Base-by-base conservation (phyloP, 2,797 vertebrate species). In the Enteromius trimaculatus region DNA sequence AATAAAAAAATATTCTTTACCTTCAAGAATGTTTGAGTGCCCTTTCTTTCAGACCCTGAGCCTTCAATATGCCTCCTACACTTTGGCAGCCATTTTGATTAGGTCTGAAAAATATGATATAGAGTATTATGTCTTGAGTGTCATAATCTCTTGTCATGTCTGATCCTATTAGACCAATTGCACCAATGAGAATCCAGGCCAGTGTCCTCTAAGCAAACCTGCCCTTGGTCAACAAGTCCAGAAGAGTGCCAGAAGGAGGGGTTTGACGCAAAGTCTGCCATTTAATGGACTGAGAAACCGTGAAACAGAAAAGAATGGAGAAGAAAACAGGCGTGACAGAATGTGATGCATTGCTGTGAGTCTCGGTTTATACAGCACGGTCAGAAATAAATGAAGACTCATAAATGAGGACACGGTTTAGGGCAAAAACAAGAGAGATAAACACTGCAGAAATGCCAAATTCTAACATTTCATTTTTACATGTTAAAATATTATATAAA, bases 121-220 rank as follows among this genome's bases (percentile, higher is more conserved):
- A 66, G 77, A 77, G 68, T 60, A 82, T 89, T 84, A 93, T 94
- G 90, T 90, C 72, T 88, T 89, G 86, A 75, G 88, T 92, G 91
- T 92, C 92, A 93, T 90, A 95, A 95, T 95, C 95, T 87, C 80
- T 75, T 79, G 82, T 86, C 89, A 86, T 92, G 90, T 89, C 88
- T 79, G 89, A 96, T 96, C 95, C 95, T 95, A 95, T 96, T 96
- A 96, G 89, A 88, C 84, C 81, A 84, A 89, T 85, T 87, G 89
- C 89, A 89, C 95, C 95, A 95, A 95, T 95, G 84, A 84, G 88
- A 95, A 94, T 95, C 85, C 85, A 95, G 94, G 93, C 88, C 92
- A 94, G 49, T 93, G 94, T 94, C 89, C 92, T 92, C 92, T 95
- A 93, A 95, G 93, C 92, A 95, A 93, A 93, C 90, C 92, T 93